Conservation (phyloP, 2,797 vertebrate species). For the Sebastes matsubarae region DNA sequence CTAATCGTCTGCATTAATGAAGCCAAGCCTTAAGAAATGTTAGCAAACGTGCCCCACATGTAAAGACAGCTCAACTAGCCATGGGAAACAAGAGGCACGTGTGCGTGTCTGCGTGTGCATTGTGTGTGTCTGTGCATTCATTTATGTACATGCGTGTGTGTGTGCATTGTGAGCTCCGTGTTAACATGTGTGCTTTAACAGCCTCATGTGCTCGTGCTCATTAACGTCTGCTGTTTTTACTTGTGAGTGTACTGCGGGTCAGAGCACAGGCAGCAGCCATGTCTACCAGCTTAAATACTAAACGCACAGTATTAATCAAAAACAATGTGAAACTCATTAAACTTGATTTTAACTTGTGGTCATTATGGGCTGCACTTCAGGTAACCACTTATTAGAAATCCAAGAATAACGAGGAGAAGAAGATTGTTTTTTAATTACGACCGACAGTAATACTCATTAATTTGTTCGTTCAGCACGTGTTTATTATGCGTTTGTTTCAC, state of each 20-base stretch:
- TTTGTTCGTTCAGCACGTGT: neutral
- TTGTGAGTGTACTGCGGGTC: constrained; percentile 53
- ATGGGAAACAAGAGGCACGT: constrained; percentile 63
- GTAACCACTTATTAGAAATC: constrained; percentile 9
- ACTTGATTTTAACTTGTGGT: constrained; percentile 30
- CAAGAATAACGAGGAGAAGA: neutral
- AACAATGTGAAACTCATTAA: constrained; percentile 52
- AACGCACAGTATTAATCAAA: constrained; percentile 47
- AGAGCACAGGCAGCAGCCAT: constrained; percentile 51
- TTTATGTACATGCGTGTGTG: constrained; percentile 2
- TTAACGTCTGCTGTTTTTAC: constrained; percentile 70
- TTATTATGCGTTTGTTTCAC: neutral
- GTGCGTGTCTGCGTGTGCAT: constrained; percentile 33
- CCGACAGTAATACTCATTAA: neutral
- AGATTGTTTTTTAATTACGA: neutral
- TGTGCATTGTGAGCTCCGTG: constrained; percentile 45
- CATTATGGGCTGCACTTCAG: neutral
- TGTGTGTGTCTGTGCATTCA: constrained; percentile 1
- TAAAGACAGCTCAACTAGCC: constrained; percentile 77
- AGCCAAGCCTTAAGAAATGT: constrained; percentile 84
- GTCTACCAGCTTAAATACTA: constrained; percentile 42
- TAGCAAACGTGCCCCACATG: constrained; percentile 83
- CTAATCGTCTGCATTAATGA: constrained; percentile 85
- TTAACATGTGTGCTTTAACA: constrained; percentile 62
- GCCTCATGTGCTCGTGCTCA: constrained; percentile 64